phyloP scores from a whole-genome alignment of 2,888 invertebrate species.

The Hermodice carunculata region DNA sequence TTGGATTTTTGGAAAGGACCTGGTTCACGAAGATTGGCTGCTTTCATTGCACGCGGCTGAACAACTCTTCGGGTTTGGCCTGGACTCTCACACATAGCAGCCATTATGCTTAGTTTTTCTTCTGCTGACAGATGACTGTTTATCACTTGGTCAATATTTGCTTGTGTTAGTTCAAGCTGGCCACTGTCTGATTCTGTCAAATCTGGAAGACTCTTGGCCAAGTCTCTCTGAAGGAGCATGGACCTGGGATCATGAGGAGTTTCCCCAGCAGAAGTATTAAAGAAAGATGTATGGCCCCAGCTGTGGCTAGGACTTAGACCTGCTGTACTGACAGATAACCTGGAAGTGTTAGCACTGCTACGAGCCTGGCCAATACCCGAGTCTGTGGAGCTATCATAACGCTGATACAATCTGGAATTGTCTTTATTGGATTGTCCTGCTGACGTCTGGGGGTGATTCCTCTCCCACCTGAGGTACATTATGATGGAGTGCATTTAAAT shows the following conservation, averaged over 20 bases:
- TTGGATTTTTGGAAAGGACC: no score
- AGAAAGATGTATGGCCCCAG: background rate
- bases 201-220: background rate
- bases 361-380: slow-evolving; percentile 2
- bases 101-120: slow-evolving; percentile 18
- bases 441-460: no score
- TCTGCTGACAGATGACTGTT: slow-evolving; percentile 8
- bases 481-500: slow-evolving; percentile 9
- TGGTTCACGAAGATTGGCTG: no score
- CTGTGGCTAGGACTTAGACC: slow-evolving; percentile 7
- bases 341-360: slow-evolving; percentile 1
- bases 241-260: background rate
- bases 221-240: background rate
- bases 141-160: slow-evolving; percentile 14
- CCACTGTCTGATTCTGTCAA: background rate
- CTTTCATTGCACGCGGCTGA: no score
- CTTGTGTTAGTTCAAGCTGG: background rate
- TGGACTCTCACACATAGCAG: slow-evolving; percentile 24
- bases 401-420: background rate
- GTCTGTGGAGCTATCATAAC: background rate
- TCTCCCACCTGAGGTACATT: slow-evolving; percentile 11
- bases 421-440: background rate
- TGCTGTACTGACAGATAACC: background rate
- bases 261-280: background rate
- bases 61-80: no score